These are phyloP conservation scores for Lagopus leucura DNA, from an alignment of 2,113 vertebrate genomes.

Conservation along the genomic window DNA sequence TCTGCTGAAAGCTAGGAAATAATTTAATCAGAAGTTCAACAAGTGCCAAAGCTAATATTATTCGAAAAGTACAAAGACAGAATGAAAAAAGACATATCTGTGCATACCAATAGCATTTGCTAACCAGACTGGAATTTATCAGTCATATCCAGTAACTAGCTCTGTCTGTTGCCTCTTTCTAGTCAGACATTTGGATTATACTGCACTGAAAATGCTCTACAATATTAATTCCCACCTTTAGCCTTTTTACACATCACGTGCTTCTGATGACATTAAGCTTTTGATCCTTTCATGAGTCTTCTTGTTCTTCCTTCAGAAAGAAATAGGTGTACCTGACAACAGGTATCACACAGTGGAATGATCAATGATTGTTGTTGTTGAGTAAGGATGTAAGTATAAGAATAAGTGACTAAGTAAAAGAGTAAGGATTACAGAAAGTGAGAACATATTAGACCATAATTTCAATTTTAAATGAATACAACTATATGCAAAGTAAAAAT, in stretches of 20 bases:
- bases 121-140: not conserved
- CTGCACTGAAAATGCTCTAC: not conserved
- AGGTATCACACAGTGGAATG: not conserved
- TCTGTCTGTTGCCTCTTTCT: not conserved
- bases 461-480: slow-evolving; percentile 22
- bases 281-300: not conserved
- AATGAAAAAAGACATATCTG: not conserved
- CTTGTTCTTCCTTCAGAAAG: not conserved
- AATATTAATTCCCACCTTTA: not conserved
- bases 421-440: not conserved
- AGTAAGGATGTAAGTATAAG: not conserved
- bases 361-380: not conserved
- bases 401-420: not conserved
- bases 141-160: not conserved
- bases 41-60: not conserved
- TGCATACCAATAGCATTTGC: not conserved
- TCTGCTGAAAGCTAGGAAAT: not conserved
- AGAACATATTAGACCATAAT: not conserved
- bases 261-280: not conserved
- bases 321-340: not conserved
- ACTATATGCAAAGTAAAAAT: not conserved
- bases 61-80: not conserved
- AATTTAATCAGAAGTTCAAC: not conserved
- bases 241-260: not conserved
- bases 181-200: not conserved